Conservation (phyloP, 53 echinoderm and acorn worm species). For the Echinarachnius parma region DNA sequence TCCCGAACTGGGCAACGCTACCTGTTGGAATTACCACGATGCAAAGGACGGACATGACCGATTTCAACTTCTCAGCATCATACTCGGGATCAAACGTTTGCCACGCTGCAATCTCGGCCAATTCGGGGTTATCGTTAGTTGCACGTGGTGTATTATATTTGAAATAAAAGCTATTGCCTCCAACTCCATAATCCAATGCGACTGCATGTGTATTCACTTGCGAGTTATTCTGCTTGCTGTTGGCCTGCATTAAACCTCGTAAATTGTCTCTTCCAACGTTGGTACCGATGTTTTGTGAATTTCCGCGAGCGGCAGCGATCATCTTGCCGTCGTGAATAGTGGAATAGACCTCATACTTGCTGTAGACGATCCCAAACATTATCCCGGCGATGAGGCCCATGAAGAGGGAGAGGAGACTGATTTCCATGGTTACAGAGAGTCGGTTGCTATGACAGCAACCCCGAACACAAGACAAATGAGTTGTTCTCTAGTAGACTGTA, state of each 20-base stretch:
- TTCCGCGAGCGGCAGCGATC: too few relatives aligned
- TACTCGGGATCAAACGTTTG: constrained; percentile 62
- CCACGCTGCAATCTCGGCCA: constrained; percentile 3
- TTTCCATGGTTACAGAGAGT: too few relatives aligned
- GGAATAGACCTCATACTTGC: constrained; percentile 55
- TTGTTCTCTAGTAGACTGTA: too few relatives aligned
- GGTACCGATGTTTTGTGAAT: background rate
- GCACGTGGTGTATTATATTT: background rate
- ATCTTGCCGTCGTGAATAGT: background rate
- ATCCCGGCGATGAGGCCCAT: constrained; percentile 67
- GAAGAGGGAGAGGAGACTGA: constrained; percentile 39
- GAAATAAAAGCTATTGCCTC: constrained; percentile 20
- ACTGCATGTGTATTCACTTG: too few relatives aligned
- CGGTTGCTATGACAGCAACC: too few relatives aligned
- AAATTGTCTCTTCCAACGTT: background rate
- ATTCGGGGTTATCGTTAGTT: background rate
- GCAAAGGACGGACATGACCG: constrained; percentile 27
- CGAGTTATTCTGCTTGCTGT: constrained; percentile 2
- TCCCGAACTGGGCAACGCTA: background rate
- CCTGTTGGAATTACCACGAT: constrained; percentile 2
- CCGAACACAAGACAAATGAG: too few relatives aligned
- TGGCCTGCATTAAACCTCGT: background rate
- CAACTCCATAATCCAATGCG: constrained; percentile 6
- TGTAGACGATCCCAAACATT: constrained; percentile 56
- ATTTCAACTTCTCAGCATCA: constrained; percentile 28